phyloP scores from a whole-genome alignment of 1,140 invertebrate species.

The Vollenhovia emeryi region DNA sequence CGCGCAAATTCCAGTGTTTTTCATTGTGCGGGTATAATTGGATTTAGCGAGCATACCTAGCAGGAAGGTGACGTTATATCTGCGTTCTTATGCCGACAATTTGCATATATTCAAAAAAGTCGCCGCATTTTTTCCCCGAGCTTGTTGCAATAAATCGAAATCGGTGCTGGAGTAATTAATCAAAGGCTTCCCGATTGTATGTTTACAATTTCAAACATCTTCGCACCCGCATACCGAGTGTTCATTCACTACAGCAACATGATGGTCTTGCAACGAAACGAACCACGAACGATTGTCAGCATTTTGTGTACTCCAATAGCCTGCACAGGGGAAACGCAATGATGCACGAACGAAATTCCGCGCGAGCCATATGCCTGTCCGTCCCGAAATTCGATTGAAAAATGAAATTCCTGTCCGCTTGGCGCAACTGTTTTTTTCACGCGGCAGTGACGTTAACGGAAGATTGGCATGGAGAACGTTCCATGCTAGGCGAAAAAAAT shows the following conservation, averaged over 20 bases:
- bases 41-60: not conserved
- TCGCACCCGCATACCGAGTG: not conserved
- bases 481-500: not conserved
- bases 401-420: conserved; percentile 68
- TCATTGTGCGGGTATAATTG: conserved; percentile 6
- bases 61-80: conserved; percentile 7
- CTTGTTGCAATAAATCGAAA: not conserved
- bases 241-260: conserved; percentile 5
- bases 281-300: conserved; percentile 35
- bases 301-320: conserved; percentile 35
- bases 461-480: not conserved
- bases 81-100: conserved; percentile 27
- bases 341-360: conserved; percentile 53
- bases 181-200: conserved; percentile 21
- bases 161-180: conserved; percentile 32
- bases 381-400: conserved; percentile 65
- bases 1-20: conserved; percentile 13
- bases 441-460: not conserved
- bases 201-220: conserved; percentile 34
- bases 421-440: conserved; percentile 16
- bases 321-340: conserved; percentile 6
- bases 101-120: not conserved
- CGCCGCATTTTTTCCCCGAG: not conserved
- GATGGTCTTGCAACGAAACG: not conserved
- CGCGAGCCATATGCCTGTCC: conserved; percentile 24